Percentiles rank a stretch among this genome's conserved stretches.
These are phyloP conservation scores for Pseudonaja textilis DNA, from an alignment of 2,113 vertebrate genomes.

Conservation along the genomic window DNA sequence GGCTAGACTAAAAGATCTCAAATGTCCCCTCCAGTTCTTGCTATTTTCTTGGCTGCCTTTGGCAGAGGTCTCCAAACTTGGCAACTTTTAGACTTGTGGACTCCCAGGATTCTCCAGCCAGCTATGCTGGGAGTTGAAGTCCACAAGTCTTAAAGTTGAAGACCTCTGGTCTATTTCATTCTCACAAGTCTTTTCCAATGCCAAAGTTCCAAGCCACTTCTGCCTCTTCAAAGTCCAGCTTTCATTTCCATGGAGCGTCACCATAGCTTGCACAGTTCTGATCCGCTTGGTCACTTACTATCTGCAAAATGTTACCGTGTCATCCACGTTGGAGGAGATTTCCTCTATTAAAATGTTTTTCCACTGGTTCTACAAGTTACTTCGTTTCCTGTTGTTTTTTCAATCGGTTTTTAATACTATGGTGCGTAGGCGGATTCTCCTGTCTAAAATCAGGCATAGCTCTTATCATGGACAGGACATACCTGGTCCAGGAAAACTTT, in stretches of 20 bases:
- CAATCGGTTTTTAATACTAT: background rate
- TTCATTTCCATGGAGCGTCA: background rate
- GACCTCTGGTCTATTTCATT: background rate
- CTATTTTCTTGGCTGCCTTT: background rate
- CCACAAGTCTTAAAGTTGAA: no score
- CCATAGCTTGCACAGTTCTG: background rate
- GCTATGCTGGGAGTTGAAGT: no score
- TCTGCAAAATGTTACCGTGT: background rate
- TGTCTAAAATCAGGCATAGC: background rate
- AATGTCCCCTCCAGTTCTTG: background rate
- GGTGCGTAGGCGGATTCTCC: background rate
- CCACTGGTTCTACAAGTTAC: background rate
- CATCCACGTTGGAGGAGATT: background rate
- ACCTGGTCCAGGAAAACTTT: background rate
- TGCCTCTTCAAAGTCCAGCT: background rate
- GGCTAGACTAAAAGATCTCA: background rate
- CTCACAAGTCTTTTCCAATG: background rate
- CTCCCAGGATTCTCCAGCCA: no score
- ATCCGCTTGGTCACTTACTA: background rate
- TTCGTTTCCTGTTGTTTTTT: background rate
- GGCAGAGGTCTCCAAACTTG: no score
- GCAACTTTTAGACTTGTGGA: no score
- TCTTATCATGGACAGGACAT: background rate
- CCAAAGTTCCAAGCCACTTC: background rate
- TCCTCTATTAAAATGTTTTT: background rate